Conservation (phyloP, 2,797 vertebrate species). For the Alauda arvensis region DNA sequence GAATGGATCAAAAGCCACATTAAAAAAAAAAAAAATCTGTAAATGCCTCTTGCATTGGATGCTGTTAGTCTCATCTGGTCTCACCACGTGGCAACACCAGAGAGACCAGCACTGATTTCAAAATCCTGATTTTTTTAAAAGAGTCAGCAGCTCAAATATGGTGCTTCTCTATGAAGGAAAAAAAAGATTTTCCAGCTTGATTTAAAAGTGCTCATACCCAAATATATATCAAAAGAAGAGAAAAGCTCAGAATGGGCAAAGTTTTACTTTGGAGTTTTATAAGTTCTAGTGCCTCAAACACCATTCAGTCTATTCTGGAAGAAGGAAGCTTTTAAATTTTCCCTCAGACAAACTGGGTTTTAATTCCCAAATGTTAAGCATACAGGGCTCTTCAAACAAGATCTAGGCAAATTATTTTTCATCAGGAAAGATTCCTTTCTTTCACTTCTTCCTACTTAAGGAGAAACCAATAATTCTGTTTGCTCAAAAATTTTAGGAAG, state of each 20-base stretch:
- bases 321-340: background rate
- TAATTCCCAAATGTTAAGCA: background rate
- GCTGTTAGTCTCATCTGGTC: background rate
- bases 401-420: background rate
- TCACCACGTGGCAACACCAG: background rate
- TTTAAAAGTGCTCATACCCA: background rate
- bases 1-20: background rate
- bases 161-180: background rate
- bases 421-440: background rate
- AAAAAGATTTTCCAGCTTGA: background rate
- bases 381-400: background rate
- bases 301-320: background rate
- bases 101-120: background rate
- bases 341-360: background rate
- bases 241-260: background rate
- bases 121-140: background rate
- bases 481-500: background rate
- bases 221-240: background rate
- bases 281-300: background rate
- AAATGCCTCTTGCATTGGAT: too few relatives aligned
- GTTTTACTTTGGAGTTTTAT: background rate
- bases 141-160: background rate
- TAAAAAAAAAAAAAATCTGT: background rate
- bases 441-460: background rate
- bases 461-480: background rate